Evolutionary conservation across 2,888 invertebrate genomes (phyloP).

Genomic region (Drosophila cyrtoloma): DNA sequence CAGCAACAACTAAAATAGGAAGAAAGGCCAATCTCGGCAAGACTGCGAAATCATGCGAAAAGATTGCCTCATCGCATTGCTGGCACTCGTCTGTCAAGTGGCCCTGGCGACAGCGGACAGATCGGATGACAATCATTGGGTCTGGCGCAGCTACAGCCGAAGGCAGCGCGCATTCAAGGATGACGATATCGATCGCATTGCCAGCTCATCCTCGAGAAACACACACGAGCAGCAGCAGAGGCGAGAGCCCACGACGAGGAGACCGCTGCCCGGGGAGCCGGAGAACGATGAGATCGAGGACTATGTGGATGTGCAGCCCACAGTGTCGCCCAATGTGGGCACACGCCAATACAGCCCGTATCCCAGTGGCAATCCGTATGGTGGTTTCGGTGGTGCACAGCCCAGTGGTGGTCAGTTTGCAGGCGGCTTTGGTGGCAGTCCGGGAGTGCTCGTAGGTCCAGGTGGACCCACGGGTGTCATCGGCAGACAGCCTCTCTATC

Average conservation of each 20-base stretch:
- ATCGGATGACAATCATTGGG: constrained; percentile 77
- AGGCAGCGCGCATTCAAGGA: constrained; percentile 68
- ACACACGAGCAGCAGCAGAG: constrained; percentile 56
- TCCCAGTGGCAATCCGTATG: constrained; percentile 29
- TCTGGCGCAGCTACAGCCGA: constrained; percentile 75
- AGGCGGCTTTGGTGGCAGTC: constrained; percentile 42
- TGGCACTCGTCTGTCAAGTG: constrained; percentile 44
- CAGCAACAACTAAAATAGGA: constrained; percentile 1
- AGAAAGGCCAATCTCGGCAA: constrained; percentile 23
- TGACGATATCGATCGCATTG: constrained; percentile 46
- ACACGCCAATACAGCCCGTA: constrained; percentile 77
- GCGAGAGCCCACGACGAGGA: constrained; percentile 82
- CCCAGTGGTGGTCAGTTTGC: constrained; percentile 55
- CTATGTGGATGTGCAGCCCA: constrained; percentile 79
- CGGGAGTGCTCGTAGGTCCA: constrained; percentile 85
- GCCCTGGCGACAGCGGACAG: constrained; percentile 39
- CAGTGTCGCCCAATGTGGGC: constrained; percentile 67
- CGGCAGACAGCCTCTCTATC: constrained; percentile 66
- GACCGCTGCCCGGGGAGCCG: constrained; percentile 76
- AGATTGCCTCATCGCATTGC: constrained; percentile 60
- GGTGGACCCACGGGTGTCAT: constrained; percentile 86
- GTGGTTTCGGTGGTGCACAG: constrained; percentile 46
- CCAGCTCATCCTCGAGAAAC: constrained; percentile 45
- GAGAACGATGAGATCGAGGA: constrained; percentile 84
- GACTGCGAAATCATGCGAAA: constrained; percentile 48